Conservation (phyloP, 1,140 invertebrate species). For the Diuraphis noxia region DNA sequence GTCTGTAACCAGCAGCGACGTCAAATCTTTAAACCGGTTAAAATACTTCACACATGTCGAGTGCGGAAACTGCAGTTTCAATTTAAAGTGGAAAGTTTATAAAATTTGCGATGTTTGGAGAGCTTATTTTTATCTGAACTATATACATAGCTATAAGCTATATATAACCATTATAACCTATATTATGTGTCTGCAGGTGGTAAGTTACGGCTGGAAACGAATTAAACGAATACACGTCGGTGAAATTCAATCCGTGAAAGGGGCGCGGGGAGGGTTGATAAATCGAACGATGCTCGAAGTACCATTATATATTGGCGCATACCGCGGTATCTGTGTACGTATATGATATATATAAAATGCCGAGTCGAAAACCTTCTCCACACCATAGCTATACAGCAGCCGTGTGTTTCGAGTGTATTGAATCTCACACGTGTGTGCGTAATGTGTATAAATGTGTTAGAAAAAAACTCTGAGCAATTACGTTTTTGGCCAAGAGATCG, state of each 20-base stretch:
- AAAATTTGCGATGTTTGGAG: neutral
- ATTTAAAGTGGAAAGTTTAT: neutral
- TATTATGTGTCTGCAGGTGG: neutral
- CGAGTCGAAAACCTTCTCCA: neutral
- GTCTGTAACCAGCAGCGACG: neutral
- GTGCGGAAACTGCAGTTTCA: neutral
- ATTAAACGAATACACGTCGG: neutral
- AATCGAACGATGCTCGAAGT: neutral
- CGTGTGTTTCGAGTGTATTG: neutral
- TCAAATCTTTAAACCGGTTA: neutral
- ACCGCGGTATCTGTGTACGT: neutral
- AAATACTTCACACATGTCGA: neutral
- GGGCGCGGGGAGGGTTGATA: neutral
- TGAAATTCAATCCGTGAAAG: neutral
- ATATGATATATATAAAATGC: neutral
- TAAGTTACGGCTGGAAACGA: neutral
- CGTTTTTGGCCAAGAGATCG: slow-evolving; percentile 85
- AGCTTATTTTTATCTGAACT: neutral
- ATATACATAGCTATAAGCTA: too few species aligned
- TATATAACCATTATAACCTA: too few species aligned
- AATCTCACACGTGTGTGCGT: neutral
- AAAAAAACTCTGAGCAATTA: slow-evolving; percentile 63
- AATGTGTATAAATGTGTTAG: neutral
- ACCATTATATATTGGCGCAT: neutral
- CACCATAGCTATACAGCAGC: neutral